A percentile compares a stretch with the other conserved stretches of the same genome.
These are phyloP conservation scores for Hypotaenidia philippensis DNA, from an alignment of 2,797 vertebrate species.

Conservation along the genomic window DNA sequence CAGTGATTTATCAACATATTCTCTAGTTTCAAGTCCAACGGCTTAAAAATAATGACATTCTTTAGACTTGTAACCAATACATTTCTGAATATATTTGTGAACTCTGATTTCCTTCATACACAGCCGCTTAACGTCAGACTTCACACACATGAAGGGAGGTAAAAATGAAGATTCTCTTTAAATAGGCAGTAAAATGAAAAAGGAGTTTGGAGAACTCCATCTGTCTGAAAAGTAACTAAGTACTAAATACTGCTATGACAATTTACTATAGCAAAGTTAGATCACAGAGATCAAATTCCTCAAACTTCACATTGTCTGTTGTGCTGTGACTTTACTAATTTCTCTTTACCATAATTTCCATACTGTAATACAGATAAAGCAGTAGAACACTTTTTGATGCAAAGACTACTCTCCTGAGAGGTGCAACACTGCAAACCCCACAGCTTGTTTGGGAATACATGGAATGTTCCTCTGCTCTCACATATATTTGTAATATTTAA, in stretches of 20 bases:
- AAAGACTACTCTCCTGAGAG: neutral
- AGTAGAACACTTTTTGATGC: neutral
- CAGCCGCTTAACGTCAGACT: neutral
- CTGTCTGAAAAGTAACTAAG: neutral
- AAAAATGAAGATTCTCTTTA: neutral
- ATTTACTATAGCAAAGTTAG: neutral
- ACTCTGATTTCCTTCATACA: neutral
- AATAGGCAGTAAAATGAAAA: neutral
- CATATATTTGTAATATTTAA: neutral
- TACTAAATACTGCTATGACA: neutral
- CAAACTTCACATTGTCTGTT: neutral
- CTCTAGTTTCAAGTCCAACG: neutral
- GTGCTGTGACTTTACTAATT: neutral
- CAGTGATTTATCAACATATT: neutral
- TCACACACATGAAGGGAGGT: rapidly evolving
- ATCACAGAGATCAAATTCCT: neutral
- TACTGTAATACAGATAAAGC: neutral
- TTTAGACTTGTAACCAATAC: neutral
- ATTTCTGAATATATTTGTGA: neutral
- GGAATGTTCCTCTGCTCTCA: neutral
- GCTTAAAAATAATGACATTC: neutral
- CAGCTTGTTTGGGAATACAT: neutral
- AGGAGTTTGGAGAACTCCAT: neutral
- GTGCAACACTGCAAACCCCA: neutral
- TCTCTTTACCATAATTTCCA: neutral